These are phyloP conservation scores for Polyommatus iphigenia DNA, from an alignment of 2,888 invertebrate genomes.

Conservation along the genomic window DNA sequence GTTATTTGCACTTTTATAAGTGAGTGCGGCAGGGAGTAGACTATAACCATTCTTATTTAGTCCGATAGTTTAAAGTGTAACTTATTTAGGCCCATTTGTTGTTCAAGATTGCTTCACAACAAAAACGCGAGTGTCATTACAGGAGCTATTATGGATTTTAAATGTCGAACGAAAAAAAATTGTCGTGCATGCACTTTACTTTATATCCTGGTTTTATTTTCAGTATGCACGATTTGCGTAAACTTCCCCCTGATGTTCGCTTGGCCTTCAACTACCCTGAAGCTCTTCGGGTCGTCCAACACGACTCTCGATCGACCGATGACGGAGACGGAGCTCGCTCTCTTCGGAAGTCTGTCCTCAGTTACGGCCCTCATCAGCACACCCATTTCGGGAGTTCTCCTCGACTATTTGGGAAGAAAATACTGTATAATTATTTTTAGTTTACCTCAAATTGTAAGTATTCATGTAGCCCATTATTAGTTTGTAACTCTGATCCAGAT, in stretches of 20 bases:
- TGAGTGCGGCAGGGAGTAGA: background rate
- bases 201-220: constrained; percentile 38
- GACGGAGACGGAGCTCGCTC: constrained; percentile 49
- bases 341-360: constrained; percentile 52
- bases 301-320: constrained; percentile 50
- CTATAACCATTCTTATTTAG: background rate
- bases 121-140: too few relatives aligned
- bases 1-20: constrained; percentile 31
- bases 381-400: constrained; percentile 47
- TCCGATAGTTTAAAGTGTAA: too few relatives aligned
- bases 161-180: background rate
- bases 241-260: constrained; percentile 57
- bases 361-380: constrained; percentile 49
- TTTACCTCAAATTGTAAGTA: constrained; percentile 40
- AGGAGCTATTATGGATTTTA: background rate
- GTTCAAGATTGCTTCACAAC: background rate
- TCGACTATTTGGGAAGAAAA: constrained; percentile 54
- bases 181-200: too few relatives aligned
- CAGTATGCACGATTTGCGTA: constrained; percentile 57
- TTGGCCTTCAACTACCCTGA: constrained; percentile 62
- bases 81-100: too few relatives aligned
- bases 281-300: constrained; percentile 52
- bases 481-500: too few relatives aligned
- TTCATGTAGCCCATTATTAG: background rate
- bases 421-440: constrained; percentile 44